Conservation (phyloP, 2,797 vertebrate genomes). For the Tokudaia tokunoshimensis region DNA sequence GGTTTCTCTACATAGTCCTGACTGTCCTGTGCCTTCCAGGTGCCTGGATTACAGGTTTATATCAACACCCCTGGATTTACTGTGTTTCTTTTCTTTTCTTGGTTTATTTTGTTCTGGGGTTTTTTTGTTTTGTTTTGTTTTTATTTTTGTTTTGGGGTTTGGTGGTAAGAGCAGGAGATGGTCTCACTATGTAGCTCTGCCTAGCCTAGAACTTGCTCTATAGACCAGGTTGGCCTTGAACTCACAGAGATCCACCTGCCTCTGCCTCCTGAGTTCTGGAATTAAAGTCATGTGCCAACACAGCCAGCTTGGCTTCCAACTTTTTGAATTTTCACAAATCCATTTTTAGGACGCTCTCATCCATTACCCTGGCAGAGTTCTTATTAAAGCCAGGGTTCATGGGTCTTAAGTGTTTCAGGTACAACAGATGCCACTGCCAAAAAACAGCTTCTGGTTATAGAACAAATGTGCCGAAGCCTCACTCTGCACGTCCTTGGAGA, state of each 20-base stretch:
- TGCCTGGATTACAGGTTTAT: neutral
- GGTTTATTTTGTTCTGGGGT: no score
- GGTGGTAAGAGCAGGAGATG: neutral
- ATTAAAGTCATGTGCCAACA: neutral
- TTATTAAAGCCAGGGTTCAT: neutral
- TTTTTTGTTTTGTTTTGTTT: rapidly evolving
- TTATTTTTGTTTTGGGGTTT: no score
- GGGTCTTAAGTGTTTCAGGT: neutral
- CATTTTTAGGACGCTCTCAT: neutral
- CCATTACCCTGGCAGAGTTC: neutral
- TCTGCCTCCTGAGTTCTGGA: neutral
- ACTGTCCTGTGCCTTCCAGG: neutral
- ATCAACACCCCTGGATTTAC: no score
- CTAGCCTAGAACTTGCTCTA: neutral
- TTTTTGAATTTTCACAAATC: conserved; percentile 55
- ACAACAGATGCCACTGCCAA: neutral
- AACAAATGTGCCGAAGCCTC: neutral
- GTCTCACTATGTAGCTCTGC: neutral
- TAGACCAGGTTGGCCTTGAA: neutral
- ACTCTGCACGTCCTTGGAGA: neutral
- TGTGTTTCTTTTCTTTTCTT: neutral
- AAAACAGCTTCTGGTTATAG: conserved; percentile 36
- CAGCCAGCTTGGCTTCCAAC: neutral
- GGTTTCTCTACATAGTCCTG: neutral
- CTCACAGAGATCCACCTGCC: neutral